These are phyloP conservation scores for Geotrupes spiniger DNA, from an alignment of 2,888 invertebrate species.

Conservation along the genomic window DNA sequence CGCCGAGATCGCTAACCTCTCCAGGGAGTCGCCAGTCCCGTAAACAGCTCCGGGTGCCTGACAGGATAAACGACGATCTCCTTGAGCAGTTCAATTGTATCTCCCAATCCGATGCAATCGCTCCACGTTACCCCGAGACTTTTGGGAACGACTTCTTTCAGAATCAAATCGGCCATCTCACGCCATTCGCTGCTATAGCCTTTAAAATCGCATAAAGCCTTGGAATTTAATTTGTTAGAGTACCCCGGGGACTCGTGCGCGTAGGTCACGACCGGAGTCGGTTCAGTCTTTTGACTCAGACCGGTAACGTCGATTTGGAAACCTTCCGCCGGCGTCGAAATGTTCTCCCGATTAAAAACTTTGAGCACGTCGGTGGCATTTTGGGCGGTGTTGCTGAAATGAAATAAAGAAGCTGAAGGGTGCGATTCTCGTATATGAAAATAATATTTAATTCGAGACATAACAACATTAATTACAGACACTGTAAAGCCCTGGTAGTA, in stretches of 20 bases:
- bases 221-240: constrained; percentile 8
- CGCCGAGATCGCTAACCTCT: constrained; percentile 64
- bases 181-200: constrained; percentile 57
- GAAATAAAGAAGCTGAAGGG: too few relatives aligned
- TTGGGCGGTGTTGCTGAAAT: too few relatives aligned
- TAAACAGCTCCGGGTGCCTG: constrained; percentile 70
- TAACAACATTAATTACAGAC: too few relatives aligned
- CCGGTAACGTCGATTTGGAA: constrained; percentile 18
- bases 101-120: constrained; percentile 74
- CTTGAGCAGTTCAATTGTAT: constrained; percentile 74
- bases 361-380: too few relatives aligned
- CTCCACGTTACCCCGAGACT: constrained; percentile 63
- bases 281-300: constrained; percentile 4
- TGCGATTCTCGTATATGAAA: too few relatives aligned
- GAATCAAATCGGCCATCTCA: constrained; percentile 64
- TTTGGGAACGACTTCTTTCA: constrained; percentile 55
- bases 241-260: not conserved
- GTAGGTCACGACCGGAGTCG: not conserved
- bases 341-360: not conserved
- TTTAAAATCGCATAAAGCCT: constrained; percentile 38
- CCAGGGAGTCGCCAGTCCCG: constrained; percentile 73
- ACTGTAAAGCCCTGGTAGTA: too few relatives aligned
- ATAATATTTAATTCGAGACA: too few relatives aligned
- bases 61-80: constrained; percentile 84
- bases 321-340: not conserved